A percentile compares a stretch with the other conserved stretches of the same genome.
Conservation (phyloP, 2,113 vertebrate species). For the Butorides virescens region DNA sequence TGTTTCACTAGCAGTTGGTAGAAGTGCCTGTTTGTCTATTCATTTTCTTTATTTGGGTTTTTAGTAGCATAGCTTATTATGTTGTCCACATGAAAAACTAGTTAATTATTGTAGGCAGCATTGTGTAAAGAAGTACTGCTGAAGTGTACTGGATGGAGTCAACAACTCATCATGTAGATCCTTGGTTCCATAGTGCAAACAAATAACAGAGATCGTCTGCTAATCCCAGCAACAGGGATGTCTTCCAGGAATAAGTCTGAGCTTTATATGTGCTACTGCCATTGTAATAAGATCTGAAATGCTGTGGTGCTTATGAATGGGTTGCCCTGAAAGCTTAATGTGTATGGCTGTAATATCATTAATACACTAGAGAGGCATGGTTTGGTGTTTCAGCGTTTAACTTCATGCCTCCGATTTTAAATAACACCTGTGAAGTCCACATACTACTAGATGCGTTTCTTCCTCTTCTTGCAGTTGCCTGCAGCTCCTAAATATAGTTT, state of each 20-base stretch:
- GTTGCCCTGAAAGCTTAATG: background rate
- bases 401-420: background rate
- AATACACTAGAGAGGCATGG: rapidly evolving
- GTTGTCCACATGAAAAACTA: background rate
- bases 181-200: background rate
- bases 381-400: background rate
- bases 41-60: background rate
- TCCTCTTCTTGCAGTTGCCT: background rate
- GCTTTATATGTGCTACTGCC: background rate
- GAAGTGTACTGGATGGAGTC: background rate
- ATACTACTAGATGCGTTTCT: background rate
- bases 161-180: background rate
- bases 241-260: background rate
- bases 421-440: background rate
- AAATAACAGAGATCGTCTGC: background rate
- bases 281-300: background rate
- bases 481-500: background rate
- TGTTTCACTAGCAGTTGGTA: background rate
- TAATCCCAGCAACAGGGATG: background rate
- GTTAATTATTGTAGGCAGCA: background rate
- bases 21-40: background rate
- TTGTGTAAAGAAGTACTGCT: background rate
- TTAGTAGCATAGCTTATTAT: background rate
- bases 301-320: background rate
- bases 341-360: background rate